These are phyloP conservation scores for Narcine bancroftii DNA, from an alignment of 2,113 vertebrate genomes.

Conservation along the genomic window DNA sequence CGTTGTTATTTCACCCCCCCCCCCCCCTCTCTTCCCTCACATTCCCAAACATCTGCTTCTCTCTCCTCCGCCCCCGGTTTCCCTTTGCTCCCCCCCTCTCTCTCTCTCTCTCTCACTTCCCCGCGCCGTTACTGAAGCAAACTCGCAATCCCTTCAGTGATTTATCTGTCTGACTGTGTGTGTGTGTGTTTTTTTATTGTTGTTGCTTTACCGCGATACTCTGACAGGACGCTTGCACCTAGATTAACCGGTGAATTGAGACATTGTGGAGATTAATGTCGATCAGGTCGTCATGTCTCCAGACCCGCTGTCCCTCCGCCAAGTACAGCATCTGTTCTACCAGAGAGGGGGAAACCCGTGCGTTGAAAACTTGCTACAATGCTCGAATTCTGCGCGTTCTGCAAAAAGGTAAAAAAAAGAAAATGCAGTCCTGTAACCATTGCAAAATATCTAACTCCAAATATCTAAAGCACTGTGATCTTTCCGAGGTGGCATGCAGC, in stretches of 20 bases:
- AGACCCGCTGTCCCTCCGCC: not conserved
- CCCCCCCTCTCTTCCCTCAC: not conserved
- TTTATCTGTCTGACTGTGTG: no score
- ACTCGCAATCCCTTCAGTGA: not conserved
- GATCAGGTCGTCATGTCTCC: not conserved
- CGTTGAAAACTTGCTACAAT: constrained; percentile 17
- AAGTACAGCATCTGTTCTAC: not conserved
- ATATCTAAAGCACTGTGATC: not conserved
- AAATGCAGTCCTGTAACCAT: not conserved
- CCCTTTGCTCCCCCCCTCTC: no score
- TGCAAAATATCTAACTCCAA: not conserved
- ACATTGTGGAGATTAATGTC: constrained; percentile 7
- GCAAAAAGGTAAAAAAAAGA: not conserved
- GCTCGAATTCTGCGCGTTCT: not conserved
- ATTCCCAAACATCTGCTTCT: no score
- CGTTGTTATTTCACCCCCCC: not conserved
- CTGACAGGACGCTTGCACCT: not conserved
- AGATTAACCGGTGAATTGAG: not conserved
- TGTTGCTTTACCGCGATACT: not conserved
- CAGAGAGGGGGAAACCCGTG: not conserved
- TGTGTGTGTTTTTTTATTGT: no score
- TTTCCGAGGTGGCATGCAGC: not conserved
- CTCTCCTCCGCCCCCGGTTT: not conserved
- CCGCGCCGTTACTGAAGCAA: not conserved
- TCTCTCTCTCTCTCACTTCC: no score